Evolutionary conservation across 2,797 vertebrate genomes (phyloP).

Genomic region (Pampus argenteus): DNA sequence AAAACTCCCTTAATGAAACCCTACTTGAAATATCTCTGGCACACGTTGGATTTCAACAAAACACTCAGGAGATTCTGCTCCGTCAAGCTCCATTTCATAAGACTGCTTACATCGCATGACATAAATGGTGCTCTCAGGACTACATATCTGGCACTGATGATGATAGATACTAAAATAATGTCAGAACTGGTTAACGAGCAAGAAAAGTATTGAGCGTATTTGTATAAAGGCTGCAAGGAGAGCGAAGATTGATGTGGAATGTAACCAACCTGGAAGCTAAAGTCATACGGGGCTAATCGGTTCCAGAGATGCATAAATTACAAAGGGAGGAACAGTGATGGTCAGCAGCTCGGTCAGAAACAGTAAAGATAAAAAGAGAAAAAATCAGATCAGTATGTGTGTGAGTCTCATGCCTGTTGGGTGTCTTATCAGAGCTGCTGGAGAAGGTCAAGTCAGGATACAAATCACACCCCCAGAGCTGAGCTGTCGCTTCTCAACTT

Average conservation of each 20-base stretch:
- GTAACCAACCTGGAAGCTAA: constrained; percentile 65
- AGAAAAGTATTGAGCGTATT: constrained; percentile 38
- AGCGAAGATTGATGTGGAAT: constrained; percentile 74
- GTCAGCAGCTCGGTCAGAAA: constrained; percentile 61
- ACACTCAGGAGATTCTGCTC: constrained; percentile 36
- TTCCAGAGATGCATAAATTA: constrained; percentile 71
- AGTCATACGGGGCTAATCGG: constrained; percentile 69
- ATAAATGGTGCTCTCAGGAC: constrained; percentile 40
- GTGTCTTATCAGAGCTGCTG: constrained; percentile 62
- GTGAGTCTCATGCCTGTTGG: constrained; percentile 37
- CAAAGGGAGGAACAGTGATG: constrained; percentile 49
- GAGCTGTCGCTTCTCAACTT: constrained; percentile 62
- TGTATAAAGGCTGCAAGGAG: constrained; percentile 63
- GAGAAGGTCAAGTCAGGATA: constrained; percentile 75
- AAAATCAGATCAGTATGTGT: constrained; percentile 30
- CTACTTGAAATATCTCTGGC: constrained; percentile 37
- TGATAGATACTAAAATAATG: constrained; percentile 58
- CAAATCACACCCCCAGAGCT: constrained; percentile 61
- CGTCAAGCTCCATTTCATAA: constrained; percentile 35
- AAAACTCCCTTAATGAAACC: constrained; percentile 41
- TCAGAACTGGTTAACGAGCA: constrained; percentile 41
- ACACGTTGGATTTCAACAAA: constrained; percentile 45
- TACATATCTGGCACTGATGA: constrained; percentile 18
- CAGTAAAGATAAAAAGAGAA: constrained; percentile 51
- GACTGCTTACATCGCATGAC: constrained; percentile 50